Evolutionary conservation across 2,888 invertebrate species (phyloP).

Genomic region (Drosophila leonis): DNA sequence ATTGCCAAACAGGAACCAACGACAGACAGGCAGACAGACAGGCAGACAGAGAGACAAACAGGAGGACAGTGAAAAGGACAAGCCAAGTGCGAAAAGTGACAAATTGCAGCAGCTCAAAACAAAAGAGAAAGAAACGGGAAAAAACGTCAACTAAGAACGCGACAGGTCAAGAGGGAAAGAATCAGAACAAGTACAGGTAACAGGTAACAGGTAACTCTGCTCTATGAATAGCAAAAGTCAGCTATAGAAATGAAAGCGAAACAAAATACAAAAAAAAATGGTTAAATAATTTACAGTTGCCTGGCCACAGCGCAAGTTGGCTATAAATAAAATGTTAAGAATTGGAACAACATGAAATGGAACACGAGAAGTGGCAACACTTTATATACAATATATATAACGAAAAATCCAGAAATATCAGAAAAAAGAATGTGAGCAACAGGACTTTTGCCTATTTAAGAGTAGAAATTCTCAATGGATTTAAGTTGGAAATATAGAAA

Average conservation of each 20-base stretch:
- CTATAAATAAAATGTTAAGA: constrained; percentile 1
- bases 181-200: constrained; percentile 11
- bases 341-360: constrained; percentile 14
- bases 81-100: constrained; percentile 71
- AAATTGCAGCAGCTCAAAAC: constrained; percentile 63
- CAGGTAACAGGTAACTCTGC: constrained; percentile 8
- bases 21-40: constrained; percentile 11
- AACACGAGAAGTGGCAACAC: neutral
- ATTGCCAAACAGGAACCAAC: constrained; percentile 10
- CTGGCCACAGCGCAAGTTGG: constrained; percentile 25
- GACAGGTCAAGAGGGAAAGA: constrained; percentile 57
- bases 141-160: constrained; percentile 24
- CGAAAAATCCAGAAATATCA: neutral
- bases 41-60: constrained; percentile 1
- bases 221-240: constrained; percentile 33
- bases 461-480: neutral
- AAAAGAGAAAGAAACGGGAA: constrained; percentile 24
- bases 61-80: constrained; percentile 45
- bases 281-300: constrained; percentile 44
- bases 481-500: neutral
- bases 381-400: neutral
- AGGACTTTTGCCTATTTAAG: neutral
- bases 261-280: constrained; percentile 22
- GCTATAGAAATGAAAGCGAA: constrained; percentile 44
- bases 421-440: neutral